Evolutionary conservation across 2,888 invertebrate genomes (phyloP), one percentile per base, ranked within the genome.

Genomic region (Aricia artaxerxes): DNA sequence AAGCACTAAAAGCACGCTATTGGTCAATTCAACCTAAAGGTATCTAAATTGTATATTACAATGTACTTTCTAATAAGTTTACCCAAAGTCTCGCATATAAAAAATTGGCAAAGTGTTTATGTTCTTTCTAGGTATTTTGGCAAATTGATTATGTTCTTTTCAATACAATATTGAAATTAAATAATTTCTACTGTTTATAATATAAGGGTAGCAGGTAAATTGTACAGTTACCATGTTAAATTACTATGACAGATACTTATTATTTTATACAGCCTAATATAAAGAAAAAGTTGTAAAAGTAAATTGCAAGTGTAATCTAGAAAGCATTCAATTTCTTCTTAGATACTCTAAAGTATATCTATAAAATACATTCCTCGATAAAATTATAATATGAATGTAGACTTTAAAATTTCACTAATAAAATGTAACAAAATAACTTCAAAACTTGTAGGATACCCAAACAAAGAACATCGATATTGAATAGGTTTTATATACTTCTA

Each of bases 1-100:
- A 82, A 78, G 75, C 44, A 69, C 80, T 78, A 80, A 79, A 78
- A 78, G 78, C 78, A 44, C 60, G 13, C 73, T 78, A 78, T 16
- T 44, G 40, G n/a, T 60, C 38, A 72, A 73, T 6, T 75, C 16
- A 44, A 61, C 16, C 35, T 69, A 69, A 16, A 69, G 69, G 35
- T 69, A 69, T 35, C 35, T 69, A 64, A 9, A 11, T 31, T 64
- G 31, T 61, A 11, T 31, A 24, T 64, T 11, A 64, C 11, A 64
- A 61, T 24, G 24, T 61, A 61, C 24, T 24, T 24, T 24, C 24
- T 61, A 61, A 2, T 61, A 24, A 4, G 1, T 31, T 3, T 64
- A 64, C 24, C 24, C 64, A 31, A 4, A 64, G 31, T 64, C 6
- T 31, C 57, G 16, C 4, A 64, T 1, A 64, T 64, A 9, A 64